A percentile compares a stretch with the other conserved stretches of the same genome.
Evolutionary conservation across 1,140 invertebrate species (phyloP).

Genomic region (Agraylea sexmaculata): DNA sequence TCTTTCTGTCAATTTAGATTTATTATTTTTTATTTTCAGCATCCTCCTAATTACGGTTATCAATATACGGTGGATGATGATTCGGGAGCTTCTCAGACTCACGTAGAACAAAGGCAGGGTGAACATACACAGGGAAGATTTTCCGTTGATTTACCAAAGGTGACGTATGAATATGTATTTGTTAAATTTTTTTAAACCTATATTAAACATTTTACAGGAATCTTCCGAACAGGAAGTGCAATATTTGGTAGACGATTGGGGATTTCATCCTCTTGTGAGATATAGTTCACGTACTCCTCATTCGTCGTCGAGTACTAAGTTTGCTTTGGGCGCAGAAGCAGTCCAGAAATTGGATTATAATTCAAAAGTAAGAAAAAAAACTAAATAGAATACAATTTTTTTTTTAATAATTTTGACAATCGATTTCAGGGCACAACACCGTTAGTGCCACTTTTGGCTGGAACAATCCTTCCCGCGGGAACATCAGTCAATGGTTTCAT

Average conservation of each 20-base stretch:
- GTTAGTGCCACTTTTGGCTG: slow-evolving; percentile 9
- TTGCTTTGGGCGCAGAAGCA: slow-evolving; percentile 45
- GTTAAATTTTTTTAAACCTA: slow-evolving; percentile 1
- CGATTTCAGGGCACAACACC: slow-evolving; percentile 8
- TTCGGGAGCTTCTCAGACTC: slow-evolving; percentile 41
- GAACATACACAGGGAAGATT: slow-evolving; percentile 41
- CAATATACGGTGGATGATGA: slow-evolving; percentile 36
- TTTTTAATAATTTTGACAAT: neutral
- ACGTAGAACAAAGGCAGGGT: slow-evolving; percentile 40
- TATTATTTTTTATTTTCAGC: slow-evolving; percentile 26
- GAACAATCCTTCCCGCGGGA: slow-evolving; percentile 13
- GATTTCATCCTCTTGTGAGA: slow-evolving; percentile 48
- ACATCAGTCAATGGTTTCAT: slow-evolving; percentile 15
- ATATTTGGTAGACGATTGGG: slow-evolving; percentile 49
- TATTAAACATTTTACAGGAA: slow-evolving; percentile 23
- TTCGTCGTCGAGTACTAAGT: slow-evolving; percentile 29
- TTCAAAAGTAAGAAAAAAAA: slow-evolving; percentile 16
- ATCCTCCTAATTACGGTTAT: slow-evolving; percentile 40
- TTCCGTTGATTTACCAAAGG: slow-evolving; percentile 34
- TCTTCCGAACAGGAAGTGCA: slow-evolving; percentile 39
- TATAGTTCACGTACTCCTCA: slow-evolving; percentile 32
- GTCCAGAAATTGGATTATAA: slow-evolving; percentile 33
- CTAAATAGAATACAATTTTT: slow-evolving; percentile 8
- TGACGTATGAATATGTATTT: slow-evolving; percentile 14
- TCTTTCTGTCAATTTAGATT: slow-evolving; percentile 4